Conservation (phyloP, 1,140 invertebrate species). For the Trachymyrmex cornetzi region DNA sequence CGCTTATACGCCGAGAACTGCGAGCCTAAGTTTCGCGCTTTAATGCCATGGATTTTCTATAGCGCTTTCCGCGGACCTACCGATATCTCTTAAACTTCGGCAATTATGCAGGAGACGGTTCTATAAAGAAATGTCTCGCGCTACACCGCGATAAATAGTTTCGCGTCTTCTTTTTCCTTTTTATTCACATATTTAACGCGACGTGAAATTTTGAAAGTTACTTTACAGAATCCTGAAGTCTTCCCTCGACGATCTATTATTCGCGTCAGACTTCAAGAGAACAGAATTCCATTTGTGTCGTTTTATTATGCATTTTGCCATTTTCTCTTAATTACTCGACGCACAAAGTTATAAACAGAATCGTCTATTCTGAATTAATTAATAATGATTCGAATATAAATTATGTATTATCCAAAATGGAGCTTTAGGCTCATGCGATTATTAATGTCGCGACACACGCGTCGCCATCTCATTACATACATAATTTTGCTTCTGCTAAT, state of each 20-base stretch:
- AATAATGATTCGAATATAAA: background rate
- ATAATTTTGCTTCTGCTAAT: background rate
- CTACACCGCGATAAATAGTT: constrained; percentile 4
- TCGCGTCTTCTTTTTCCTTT: background rate
- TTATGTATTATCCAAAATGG: background rate
- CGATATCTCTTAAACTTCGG: constrained; percentile 6
- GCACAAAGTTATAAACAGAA: background rate
- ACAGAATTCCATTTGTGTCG: background rate
- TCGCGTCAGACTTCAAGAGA: background rate
- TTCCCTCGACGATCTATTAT: background rate
- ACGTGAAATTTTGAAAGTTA: background rate
- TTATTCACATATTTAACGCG: background rate
- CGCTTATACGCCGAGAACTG: background rate
- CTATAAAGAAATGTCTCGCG: background rate
- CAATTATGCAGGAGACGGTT: constrained; percentile 20
- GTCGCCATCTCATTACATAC: background rate
- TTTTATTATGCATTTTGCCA: background rate
- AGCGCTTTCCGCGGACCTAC: background rate
- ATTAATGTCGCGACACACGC: background rate
- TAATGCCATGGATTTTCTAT: constrained; percentile 36
- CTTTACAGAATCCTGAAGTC: background rate
- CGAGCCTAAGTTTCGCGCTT: constrained; percentile 32
- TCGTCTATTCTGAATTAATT: background rate
- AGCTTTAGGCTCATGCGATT: background rate
- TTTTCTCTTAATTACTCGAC: background rate